Evolutionary conservation across 1,140 invertebrate species (phyloP).

Genomic region (Belonocnema kinseyi): DNA sequence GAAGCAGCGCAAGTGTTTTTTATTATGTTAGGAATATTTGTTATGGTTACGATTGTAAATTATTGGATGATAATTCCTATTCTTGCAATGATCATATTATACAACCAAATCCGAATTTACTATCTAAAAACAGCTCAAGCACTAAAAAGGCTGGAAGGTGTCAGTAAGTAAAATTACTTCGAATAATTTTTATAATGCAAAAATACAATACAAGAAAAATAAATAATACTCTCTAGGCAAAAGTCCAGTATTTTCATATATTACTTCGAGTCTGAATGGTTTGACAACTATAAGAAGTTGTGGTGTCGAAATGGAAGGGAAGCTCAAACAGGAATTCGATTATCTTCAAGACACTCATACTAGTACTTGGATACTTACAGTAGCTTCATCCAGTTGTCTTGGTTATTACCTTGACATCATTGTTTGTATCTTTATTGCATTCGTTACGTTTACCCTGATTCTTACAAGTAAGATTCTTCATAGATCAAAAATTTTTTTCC

Average conservation of each 20-base stretch:
- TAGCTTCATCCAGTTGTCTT: constrained; percentile 77
- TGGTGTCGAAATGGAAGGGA: constrained; percentile 75
- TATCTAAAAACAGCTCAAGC: constrained; percentile 81
- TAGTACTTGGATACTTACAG: constrained; percentile 79
- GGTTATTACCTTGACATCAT: constrained; percentile 67
- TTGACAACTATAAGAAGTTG: constrained; percentile 88
- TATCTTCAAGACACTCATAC: constrained; percentile 80
- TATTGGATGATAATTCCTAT: constrained; percentile 78
- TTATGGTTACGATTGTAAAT: constrained; percentile 77
- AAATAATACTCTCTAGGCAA: constrained; percentile 74
- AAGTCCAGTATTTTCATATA: constrained; percentile 89
- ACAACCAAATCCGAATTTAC: constrained; percentile 76
- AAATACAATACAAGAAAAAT: constrained; percentile 10
- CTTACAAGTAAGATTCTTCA: constrained; percentile 55
- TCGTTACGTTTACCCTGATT: constrained; percentile 71
- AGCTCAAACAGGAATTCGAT: constrained; percentile 85
- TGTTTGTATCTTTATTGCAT: constrained; percentile 55
- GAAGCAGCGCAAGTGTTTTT: constrained; percentile 78
- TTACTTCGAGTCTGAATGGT: constrained; percentile 86
- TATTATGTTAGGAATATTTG: constrained; percentile 73
- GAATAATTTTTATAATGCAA: background rate
- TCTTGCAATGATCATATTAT: constrained; percentile 75
- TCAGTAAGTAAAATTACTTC: constrained; percentile 64
- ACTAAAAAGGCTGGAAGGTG: constrained; percentile 77
- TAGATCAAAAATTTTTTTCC: background rate